Percentiles rank a stretch among this genome's conserved stretches.
Conservation (phyloP, 1,140 invertebrate genomes). For the Phortica variegata region DNA sequence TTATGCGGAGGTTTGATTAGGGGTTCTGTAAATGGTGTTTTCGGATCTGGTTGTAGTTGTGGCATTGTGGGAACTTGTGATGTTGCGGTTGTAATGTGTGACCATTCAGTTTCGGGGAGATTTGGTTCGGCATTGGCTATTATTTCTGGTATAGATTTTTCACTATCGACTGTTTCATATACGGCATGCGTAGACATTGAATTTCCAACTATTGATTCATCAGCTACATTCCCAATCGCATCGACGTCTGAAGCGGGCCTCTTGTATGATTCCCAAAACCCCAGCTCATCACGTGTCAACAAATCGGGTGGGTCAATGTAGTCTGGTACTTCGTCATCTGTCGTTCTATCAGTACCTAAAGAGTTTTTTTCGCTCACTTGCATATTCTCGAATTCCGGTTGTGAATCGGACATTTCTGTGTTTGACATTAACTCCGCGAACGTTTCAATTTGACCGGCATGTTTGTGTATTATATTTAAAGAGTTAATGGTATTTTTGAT, state of each 20-base stretch:
- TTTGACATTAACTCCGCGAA: conserved; percentile 5
- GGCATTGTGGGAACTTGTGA: not conserved
- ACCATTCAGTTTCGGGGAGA: not conserved
- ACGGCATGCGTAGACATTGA: too few relatives aligned
- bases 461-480: conserved; percentile 27
- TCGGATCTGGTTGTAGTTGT: not conserved
- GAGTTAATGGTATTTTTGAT: conserved; percentile 29
- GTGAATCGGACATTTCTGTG: not conserved
- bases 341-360: not conserved
- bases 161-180: too few relatives aligned
- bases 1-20: too few relatives aligned
- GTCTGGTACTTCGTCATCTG: not conserved
- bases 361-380: too few relatives aligned
- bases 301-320: not conserved
- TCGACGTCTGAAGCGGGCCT: conserved; percentile 6
- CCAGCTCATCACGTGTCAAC: not conserved
- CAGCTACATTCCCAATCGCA: conserved; percentile 11
- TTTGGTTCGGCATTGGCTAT: too few relatives aligned
- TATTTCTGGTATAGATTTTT: too few relatives aligned
- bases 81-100: not conserved
- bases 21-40: too few relatives aligned
- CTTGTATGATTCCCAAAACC: conserved; percentile 14
- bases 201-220: too few relatives aligned
- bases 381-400: not conserved
- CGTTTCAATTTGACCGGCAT: conserved; percentile 19